phyloP scores from a whole-genome alignment of 1,140 invertebrate genomes.

The Cecropterus lyciades region DNA sequence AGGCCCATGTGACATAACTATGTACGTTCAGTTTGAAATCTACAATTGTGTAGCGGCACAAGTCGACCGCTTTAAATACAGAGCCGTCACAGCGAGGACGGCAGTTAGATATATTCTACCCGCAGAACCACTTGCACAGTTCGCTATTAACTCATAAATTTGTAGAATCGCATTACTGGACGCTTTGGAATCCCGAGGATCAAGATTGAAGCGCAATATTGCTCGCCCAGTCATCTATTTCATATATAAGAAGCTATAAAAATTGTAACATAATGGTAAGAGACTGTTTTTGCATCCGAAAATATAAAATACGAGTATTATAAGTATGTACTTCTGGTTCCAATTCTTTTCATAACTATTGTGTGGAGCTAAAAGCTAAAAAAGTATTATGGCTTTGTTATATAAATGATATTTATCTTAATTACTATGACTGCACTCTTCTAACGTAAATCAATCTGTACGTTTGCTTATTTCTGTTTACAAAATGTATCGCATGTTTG shows the following conservation, averaged over 20 bases:
- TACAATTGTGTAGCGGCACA: neutral
- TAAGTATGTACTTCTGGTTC: neutral
- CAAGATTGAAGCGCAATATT: conserved; percentile 30
- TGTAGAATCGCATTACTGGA: conserved; percentile 49
- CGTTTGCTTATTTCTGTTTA: too few relatives aligned
- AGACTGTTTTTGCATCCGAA: neutral
- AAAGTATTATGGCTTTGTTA: too few relatives aligned
- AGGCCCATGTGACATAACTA: too few relatives aligned
- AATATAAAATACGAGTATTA: neutral
- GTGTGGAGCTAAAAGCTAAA: too few relatives aligned
- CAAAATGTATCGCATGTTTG: too few relatives aligned
- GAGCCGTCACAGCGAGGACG: neutral
- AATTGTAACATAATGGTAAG: neutral
- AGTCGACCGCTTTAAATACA: neutral
- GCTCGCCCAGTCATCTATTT: conserved; percentile 6
- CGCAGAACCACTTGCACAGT: conserved; percentile 35
- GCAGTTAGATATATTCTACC: neutral
- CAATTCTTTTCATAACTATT: too few relatives aligned
- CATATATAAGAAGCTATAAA: conserved; percentile 7
- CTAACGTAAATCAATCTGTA: too few relatives aligned
- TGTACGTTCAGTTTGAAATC: neutral
- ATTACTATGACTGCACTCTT: too few relatives aligned
- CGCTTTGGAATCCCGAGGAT: conserved; percentile 41
- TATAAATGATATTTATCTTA: too few relatives aligned
- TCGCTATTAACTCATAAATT: conserved; percentile 59